phyloP scores from a whole-genome alignment of 2,797 vertebrate genomes.

The Peromyscus eremicus region DNA sequence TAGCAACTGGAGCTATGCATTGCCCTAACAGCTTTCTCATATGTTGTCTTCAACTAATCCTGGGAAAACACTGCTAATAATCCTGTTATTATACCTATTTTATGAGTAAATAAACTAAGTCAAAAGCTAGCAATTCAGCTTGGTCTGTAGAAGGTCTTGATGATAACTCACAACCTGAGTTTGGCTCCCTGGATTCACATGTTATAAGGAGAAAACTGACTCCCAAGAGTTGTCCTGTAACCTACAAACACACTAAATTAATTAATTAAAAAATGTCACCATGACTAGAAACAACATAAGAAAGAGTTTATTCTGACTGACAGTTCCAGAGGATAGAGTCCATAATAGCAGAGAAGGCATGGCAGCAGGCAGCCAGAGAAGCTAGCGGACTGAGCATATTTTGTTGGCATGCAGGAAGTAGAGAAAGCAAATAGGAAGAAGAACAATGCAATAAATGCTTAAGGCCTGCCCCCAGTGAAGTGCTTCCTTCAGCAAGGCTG shows the following conservation, averaged over 20 bases:
- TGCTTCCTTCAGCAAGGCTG: neutral
- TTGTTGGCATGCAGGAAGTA: neutral
- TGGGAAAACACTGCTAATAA: neutral
- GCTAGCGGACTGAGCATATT: neutral
- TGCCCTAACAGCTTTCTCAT: neutral
- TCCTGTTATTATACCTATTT: neutral
- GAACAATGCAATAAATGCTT: neutral
- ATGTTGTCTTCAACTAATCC: neutral
- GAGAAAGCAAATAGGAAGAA: neutral
- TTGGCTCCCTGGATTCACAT: too few relatives aligned
- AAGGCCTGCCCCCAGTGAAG: neutral
- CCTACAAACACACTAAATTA: neutral
- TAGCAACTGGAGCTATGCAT: neutral
- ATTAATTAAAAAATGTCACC: too few relatives aligned
- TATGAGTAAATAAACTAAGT: neutral
- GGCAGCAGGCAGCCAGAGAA: neutral
- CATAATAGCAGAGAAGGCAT: neutral
- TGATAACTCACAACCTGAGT: neutral
- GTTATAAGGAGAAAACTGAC: neutral
- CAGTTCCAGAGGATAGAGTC: neutral
- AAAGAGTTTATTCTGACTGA: neutral
- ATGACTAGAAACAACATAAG: neutral
- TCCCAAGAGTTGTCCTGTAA: neutral
- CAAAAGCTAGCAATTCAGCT: neutral
- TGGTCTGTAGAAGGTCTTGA: neutral